Base-by-base conservation (phyloP, 1,140 invertebrate species). In the Atta cephalotes region DNA sequence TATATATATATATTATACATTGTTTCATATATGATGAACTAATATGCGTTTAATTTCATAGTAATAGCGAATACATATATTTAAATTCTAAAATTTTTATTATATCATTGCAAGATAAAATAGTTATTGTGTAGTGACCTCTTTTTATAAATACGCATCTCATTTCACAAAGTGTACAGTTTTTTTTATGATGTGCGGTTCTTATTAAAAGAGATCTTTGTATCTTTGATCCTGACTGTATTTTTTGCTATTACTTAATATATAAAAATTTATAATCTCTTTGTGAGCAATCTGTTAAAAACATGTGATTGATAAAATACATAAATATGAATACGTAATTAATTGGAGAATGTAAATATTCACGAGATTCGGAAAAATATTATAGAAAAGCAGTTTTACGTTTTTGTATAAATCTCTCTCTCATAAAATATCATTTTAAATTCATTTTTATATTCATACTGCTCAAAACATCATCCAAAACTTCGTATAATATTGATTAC, bases 361-460 rank as follows among this genome's bases (percentile, higher is more conserved):
- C 21, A 18, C 7, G n/a, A 68, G 16, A 53, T 80, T 68, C 28
- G 53, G 14, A 53, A 21, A 66, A 31, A 77, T 18, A 21, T 63
- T 6, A 45, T 7, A 51, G 25, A 51, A 35, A 79, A 79, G 16
- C 49, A 68, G 62, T 31, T 56, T 53, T 80, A 12, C 12, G 3
- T 51, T 68, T 80, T 65, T 68, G 14, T 25, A 31, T 31, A 45
- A 66, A 68, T 68, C 31, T 31, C 31, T 31, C 31, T 31, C 3
- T 31, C 28, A 66, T 35, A 70, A 70, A 81, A 70, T 49, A 39
- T 45, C 1, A 53, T 70, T 58, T 74, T 39, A 4, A 45, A 68
- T 68, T 25, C 0, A 68, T 45, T 68, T 68, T 80, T 68, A 80
- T 25, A 68, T 80, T 68, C 28, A 56, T 49, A 56, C 39, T 21